phyloP scores from a whole-genome alignment of 2,888 invertebrate genomes.

The Aphodius granarius region DNA sequence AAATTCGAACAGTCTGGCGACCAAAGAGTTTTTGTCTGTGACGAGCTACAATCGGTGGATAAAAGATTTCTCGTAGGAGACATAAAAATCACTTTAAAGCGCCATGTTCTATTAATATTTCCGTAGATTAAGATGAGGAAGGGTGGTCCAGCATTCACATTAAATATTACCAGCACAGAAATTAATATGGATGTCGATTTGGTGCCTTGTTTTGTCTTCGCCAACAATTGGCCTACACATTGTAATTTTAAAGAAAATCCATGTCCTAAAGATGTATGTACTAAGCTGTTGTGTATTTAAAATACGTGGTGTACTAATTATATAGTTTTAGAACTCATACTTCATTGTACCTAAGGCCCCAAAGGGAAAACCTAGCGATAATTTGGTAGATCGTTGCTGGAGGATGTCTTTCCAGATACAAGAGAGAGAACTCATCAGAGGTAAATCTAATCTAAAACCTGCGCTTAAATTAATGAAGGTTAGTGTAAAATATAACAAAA shows the following conservation, averaged over 20 bases:
- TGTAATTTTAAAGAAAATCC: constrained; percentile 40
- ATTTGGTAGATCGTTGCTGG: constrained; percentile 42
- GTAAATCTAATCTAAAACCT: constrained; percentile 43
- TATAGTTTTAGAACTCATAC: constrained; percentile 38
- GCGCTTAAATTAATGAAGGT: constrained; percentile 47
- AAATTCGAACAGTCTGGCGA: constrained; percentile 38
- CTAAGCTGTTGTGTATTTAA: too few relatives aligned
- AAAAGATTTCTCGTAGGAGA: constrained; percentile 24
- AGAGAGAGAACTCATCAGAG: constrained; percentile 45
- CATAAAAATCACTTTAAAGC: not conserved
- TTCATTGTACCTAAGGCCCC: constrained; percentile 49
- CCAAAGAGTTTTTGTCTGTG: constrained; percentile 6
- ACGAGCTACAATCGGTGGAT: not conserved
- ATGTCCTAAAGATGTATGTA: not conserved
- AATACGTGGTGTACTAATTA: not conserved
- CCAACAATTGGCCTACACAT: constrained; percentile 41
- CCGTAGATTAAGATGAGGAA: constrained; percentile 20
- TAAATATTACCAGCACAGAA: constrained; percentile 48
- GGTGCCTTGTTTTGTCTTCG: constrained; percentile 46
- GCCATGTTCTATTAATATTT: constrained; percentile 1
- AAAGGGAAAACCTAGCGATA: constrained; percentile 19
- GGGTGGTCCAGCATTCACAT: constrained; percentile 61
- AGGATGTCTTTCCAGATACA: constrained; percentile 53
- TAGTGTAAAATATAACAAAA: not conserved
- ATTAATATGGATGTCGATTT: constrained; percentile 56